phyloP scores from a whole-genome alignment of 2,113 vertebrate genomes.

The Aegithalos caudatus region DNA sequence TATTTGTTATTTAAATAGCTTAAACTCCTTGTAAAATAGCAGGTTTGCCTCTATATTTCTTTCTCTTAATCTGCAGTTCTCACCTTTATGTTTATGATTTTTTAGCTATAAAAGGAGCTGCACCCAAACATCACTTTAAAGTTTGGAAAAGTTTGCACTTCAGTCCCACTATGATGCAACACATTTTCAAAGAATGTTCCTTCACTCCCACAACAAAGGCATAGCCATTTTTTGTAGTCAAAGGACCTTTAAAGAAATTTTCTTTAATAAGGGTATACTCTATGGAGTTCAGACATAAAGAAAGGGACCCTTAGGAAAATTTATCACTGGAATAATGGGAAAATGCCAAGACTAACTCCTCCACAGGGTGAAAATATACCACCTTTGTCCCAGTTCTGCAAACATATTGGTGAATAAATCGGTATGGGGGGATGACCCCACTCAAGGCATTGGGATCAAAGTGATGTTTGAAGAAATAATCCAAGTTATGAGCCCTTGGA shows the following conservation, averaged over 20 bases:
- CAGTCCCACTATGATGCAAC: neutral
- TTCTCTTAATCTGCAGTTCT: neutral
- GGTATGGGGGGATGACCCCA: neutral
- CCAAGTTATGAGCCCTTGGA: neutral
- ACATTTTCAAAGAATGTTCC: neutral
- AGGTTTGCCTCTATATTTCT: neutral
- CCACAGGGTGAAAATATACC: neutral
- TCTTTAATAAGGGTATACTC: neutral
- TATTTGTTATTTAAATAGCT: slow-evolving; percentile 25
- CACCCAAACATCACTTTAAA: neutral
- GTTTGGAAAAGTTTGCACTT: neutral
- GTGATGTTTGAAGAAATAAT: neutral
- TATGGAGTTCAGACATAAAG: neutral
- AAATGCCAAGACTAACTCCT: neutral
- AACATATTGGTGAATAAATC: neutral
- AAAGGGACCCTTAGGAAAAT: neutral
- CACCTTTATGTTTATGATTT: neutral
- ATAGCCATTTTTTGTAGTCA: neutral
- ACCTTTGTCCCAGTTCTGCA: neutral
- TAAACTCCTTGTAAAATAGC: neutral
- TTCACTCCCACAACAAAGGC: neutral
- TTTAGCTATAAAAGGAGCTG: neutral
- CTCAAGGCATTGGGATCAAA: neutral
- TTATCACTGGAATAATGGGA: neutral
- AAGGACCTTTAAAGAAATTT: neutral